A percentile compares a stretch with the other conserved stretches of the same genome.
Conservation (phyloP, 2,888 invertebrate species). For the Drosophila borborema region DNA sequence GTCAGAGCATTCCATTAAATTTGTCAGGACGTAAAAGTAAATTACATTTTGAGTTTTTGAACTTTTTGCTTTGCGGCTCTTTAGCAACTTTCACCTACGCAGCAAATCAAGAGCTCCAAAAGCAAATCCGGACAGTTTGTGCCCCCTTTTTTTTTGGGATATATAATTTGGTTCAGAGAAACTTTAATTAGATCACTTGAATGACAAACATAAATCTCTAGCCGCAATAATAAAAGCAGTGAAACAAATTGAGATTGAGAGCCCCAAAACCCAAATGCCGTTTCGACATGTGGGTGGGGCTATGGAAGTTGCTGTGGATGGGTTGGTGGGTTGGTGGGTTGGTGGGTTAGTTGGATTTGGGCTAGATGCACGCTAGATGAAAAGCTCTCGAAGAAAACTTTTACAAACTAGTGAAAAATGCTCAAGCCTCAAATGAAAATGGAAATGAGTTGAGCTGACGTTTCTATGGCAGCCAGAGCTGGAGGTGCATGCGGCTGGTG, state of each 20-base stretch:
- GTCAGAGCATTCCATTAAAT: conserved; percentile 67
- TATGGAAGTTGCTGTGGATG: not conserved
- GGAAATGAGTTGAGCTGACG: conserved; percentile 71
- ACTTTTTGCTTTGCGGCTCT: conserved; percentile 47
- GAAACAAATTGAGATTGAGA: conserved; percentile 64
- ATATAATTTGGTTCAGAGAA: conserved; percentile 57
- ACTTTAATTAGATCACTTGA: conserved; percentile 78
- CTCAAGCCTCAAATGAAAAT: conserved; percentile 67
- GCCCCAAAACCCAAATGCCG: conserved; percentile 1
- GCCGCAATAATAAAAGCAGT: conserved; percentile 73
- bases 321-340: not conserved
- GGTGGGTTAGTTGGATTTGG: not conserved
- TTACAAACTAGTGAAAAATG: conserved; percentile 63
- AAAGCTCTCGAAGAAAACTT: conserved; percentile 70
- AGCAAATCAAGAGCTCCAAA: conserved; percentile 14
- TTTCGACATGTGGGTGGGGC: not conserved
- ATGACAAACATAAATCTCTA: conserved; percentile 73
- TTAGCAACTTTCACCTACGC: conserved; percentile 63
- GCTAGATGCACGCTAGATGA: conserved; percentile 14
- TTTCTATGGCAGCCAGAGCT: conserved; percentile 7
- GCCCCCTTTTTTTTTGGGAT: conserved; percentile 15
- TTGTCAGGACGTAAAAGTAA: conserved; percentile 66
- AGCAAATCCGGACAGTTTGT: conserved; percentile 20
- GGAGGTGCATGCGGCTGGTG: conserved; percentile 1
- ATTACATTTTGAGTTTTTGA: conserved; percentile 53